These are phyloP conservation scores for Polydrusus pterygomalis DNA, from an alignment of 2,888 invertebrate species.

Conservation along the genomic window DNA sequence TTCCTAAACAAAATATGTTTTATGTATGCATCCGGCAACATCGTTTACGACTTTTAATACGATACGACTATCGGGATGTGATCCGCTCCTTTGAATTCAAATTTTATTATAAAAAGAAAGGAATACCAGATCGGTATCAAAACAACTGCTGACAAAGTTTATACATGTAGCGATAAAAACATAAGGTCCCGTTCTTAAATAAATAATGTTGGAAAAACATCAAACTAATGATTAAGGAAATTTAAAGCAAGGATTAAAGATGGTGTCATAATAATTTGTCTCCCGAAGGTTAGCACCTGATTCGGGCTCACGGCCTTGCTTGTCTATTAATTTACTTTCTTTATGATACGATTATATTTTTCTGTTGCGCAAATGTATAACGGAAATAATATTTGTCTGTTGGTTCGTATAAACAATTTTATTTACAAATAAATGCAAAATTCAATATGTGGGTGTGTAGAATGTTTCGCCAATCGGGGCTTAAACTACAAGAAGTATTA, in stretches of 20 bases:
- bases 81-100: too few relatives aligned
- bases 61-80: too few relatives aligned
- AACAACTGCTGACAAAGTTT: too few relatives aligned
- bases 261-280: conserved; percentile 1
- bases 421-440: neutral
- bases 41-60: too few relatives aligned
- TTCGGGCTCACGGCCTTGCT: neutral
- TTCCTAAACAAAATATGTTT: too few relatives aligned
- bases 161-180: too few relatives aligned
- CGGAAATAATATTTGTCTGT: neutral
- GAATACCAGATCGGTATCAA: too few relatives aligned
- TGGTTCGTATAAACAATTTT: neutral
- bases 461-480: neutral
- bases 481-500: conserved; percentile 1
- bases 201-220: neutral
- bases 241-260: conserved; percentile 5
- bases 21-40: too few relatives aligned
- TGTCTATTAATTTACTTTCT: neutral
- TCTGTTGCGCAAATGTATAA: neutral
- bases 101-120: too few relatives aligned
- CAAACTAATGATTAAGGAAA: neutral
- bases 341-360: neutral
- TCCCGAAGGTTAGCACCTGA: neutral
- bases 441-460: neutral
- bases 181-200: neutral